Evolutionary conservation across 30 jellyfish, hydroid and myxozoan species (phyloP), one percentile per base, ranked within the genome.

Genomic region (Phacellophora camtschatica): DNA sequence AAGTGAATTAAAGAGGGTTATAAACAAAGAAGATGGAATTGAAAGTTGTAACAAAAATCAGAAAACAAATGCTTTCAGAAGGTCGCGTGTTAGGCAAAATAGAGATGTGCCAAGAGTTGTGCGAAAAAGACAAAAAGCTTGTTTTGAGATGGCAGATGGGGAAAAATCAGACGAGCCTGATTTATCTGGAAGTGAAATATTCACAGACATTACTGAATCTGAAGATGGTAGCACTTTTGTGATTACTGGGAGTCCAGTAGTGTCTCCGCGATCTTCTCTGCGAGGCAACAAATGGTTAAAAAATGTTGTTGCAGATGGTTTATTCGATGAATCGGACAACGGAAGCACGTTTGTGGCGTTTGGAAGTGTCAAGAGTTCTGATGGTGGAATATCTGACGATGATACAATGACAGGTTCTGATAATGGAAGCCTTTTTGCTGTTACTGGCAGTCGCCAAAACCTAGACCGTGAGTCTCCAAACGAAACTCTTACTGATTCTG

Each of bases 51-150:
- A 12, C 28, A 46, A 46, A 11, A 9, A 11, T 9, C 28, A 46
- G 1, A 46, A 46, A 46, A 3, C 61, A 16, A 28, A 28, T 46
- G 61, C 84, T 1, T 71, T 71, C 43, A 25, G 84, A 22, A 24
- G 84, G 31, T 71, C 84, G 5, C 22, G 84, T 5, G n/a, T 35
- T 27, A 18, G 84, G 70, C 84, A 71, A 11, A 71, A 42, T 46
- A 46, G 84, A 71, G 84, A 71, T 71, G 43, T 71, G 39, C 84
- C 84, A 29, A 29, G 84, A 9, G 84, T 71, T 25, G 71, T 71
- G 20, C 29, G 50, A 37, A 71, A 71, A 33, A 28, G 84, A 71
- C 50, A 54, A 33, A 71, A 30, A 30, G 9, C 71, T 4, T n/a
- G n/a, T n/a, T n/a, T n/a, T n/a, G 5, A 34, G 15, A 42, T 71